Evolutionary conservation across 2,113 vertebrate genomes (phyloP).

Genomic region (Tragelaphus imberbis): DNA sequence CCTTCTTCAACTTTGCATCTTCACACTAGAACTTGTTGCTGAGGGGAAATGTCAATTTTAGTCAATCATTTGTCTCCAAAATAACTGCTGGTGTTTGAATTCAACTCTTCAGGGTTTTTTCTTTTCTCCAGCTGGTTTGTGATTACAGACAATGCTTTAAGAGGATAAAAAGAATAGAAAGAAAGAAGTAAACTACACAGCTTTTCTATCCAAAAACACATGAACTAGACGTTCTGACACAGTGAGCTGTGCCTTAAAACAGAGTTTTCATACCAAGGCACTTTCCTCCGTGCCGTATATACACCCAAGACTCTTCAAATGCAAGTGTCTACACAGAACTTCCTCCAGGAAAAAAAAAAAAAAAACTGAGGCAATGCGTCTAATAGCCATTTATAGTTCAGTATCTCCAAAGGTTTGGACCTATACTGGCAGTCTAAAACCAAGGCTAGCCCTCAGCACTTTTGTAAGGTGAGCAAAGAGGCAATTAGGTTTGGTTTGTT

Average conservation of each 20-base stretch:
- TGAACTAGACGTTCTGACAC: neutral
- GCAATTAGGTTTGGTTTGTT: neutral
- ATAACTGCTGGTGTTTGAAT: conserved; percentile 43
- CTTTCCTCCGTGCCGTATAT: neutral
- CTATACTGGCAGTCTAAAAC: neutral
- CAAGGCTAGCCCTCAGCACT: neutral
- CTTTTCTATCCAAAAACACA: neutral
- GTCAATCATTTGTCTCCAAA: conserved; percentile 40
- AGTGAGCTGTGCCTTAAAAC: neutral
- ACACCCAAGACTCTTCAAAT: neutral
- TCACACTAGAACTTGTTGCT: conserved; percentile 14
- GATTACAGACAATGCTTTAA: conserved; percentile 29
- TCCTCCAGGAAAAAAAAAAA: neutral
- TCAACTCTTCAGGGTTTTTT: neutral
- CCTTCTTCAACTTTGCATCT: neutral
- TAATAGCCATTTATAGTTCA: neutral
- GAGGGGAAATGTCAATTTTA: conserved; percentile 8
- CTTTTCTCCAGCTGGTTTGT: conserved; percentile 28
- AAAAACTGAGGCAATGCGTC: neutral
- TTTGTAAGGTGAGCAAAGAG: neutral
- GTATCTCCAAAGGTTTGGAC: neutral
- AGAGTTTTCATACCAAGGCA: neutral
- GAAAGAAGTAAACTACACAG: neutral
- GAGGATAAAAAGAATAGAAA: neutral
- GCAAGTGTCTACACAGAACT: neutral